Evolutionary conservation across 2,113 vertebrate genomes (phyloP).

Genomic region (Myrmecobius fasciatus): DNA sequence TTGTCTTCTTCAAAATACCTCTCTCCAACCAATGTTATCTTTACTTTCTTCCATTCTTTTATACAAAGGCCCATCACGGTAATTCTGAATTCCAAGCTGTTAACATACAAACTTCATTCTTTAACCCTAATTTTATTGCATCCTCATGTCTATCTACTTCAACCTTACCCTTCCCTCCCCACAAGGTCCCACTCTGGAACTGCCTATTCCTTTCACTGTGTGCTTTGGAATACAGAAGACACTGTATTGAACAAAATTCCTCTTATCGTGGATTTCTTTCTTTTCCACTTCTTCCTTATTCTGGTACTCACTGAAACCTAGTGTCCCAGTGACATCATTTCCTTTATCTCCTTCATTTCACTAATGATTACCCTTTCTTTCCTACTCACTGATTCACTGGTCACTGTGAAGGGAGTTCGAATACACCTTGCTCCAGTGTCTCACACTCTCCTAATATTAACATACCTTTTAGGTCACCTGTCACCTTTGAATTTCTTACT

Average conservation of each 20-base stretch:
- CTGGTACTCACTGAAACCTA: neutral
- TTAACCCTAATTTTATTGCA: neutral
- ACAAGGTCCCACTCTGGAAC: neutral
- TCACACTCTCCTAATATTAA: neutral
- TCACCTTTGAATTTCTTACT: neutral
- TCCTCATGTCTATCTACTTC: neutral
- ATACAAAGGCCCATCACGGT: neutral
- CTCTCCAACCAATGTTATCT: neutral
- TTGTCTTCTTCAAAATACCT: neutral
- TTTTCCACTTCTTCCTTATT: neutral
- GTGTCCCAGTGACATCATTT: neutral
- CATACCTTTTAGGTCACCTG: neutral
- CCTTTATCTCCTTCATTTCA: neutral
- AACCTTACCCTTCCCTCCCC: neutral
- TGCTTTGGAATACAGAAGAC: neutral
- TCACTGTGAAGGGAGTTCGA: neutral
- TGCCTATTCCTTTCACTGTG: neutral
- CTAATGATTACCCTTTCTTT: neutral
- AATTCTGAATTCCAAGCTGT: neutral
- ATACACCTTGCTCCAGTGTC: neutral
- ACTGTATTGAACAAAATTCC: neutral
- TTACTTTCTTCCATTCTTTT: neutral
- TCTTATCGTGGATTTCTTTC: neutral
- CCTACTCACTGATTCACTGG: neutral
- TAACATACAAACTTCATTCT: neutral